A percentile compares a stretch with the other conserved stretches of the same genome.
Evolutionary conservation across 2,113 vertebrate species (phyloP).

Genomic region (Bubo scandiacus): DNA sequence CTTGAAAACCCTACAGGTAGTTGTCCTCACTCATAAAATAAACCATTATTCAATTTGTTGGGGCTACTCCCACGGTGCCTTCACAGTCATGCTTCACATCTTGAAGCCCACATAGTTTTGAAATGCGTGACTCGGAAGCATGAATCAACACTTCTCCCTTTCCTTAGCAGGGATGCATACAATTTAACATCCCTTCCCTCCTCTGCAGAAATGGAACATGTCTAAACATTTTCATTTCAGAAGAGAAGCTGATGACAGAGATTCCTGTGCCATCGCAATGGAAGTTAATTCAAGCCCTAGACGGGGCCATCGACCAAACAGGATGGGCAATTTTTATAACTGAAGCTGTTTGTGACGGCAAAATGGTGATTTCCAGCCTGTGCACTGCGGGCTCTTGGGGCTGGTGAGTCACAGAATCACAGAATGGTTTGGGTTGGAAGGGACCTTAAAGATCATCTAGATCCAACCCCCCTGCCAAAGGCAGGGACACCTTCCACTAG

Average conservation of each 20-base stretch:
- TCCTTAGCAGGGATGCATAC: neutral
- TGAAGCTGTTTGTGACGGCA: neutral
- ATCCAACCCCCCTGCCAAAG: no score
- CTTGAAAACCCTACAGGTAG: neutral
- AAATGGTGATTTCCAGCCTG: neutral
- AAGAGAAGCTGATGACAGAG: neutral
- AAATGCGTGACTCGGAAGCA: neutral
- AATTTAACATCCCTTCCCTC: neutral
- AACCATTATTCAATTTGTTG: neutral
- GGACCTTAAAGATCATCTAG: no score
- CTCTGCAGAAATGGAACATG: neutral
- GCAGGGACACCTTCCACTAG: no score
- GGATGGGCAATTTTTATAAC: neutral
- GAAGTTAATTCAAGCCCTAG: neutral
- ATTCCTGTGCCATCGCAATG: neutral
- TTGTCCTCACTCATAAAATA: neutral
- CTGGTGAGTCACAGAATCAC: no score
- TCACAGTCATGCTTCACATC: neutral
- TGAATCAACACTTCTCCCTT: neutral
- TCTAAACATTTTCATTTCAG: constrained; percentile 27
- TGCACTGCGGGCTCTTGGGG: neutral
- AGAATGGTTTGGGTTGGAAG: no score
- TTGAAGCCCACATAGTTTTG: neutral
- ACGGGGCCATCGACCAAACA: neutral
- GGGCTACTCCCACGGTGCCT: neutral